A percentile compares a stretch with the other conserved stretches of the same genome.
phyloP scores from a whole-genome alignment of 2,888 invertebrate genomes.

The Cinara cedri region DNA sequence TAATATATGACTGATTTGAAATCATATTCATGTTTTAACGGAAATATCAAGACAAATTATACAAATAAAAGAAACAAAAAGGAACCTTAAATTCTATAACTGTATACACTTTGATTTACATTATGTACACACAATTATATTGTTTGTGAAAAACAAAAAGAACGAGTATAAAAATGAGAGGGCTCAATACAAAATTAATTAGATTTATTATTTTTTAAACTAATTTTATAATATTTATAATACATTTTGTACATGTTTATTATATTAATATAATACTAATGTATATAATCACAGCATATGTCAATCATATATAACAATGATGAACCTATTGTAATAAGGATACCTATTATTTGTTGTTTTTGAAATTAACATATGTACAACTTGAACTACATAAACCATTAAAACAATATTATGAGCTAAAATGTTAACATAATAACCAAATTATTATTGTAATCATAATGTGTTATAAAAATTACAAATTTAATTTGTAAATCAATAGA shows the following conservation, averaged over 20 bases:
- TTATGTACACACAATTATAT: slow-evolving; percentile 37
- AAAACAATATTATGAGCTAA: slow-evolving; percentile 14
- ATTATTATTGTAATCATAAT: not conserved
- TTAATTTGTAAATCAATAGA: not conserved
- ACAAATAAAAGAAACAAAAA: slow-evolving; percentile 50
- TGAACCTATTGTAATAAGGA: slow-evolving; percentile 50
- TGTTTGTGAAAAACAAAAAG: slow-evolving; percentile 42
- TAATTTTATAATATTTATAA: slow-evolving; percentile 42
- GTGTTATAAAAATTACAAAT: not conserved
- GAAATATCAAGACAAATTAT: slow-evolving; percentile 48
- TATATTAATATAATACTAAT: slow-evolving; percentile 50
- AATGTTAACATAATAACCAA: slow-evolving; percentile 6
- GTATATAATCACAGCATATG: slow-evolving; percentile 56
- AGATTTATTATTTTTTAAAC: slow-evolving; percentile 30
- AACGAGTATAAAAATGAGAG: slow-evolving; percentile 46
- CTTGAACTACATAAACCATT: slow-evolving; percentile 37
- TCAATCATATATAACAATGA: slow-evolving; percentile 43
- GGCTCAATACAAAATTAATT: slow-evolving; percentile 52
- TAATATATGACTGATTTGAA: slow-evolving; percentile 37
- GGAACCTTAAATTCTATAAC: slow-evolving; percentile 47
- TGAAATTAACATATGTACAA: slow-evolving; percentile 26
- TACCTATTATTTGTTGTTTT: slow-evolving; percentile 33
- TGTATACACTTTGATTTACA: slow-evolving; percentile 54
- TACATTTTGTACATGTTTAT: slow-evolving; percentile 42
- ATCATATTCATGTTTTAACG: slow-evolving; percentile 18